Percentiles rank a stretch among this genome's conserved stretches.
Conservation (phyloP, 2,113 vertebrate genomes). For the Epinephelus lanceolatus region DNA sequence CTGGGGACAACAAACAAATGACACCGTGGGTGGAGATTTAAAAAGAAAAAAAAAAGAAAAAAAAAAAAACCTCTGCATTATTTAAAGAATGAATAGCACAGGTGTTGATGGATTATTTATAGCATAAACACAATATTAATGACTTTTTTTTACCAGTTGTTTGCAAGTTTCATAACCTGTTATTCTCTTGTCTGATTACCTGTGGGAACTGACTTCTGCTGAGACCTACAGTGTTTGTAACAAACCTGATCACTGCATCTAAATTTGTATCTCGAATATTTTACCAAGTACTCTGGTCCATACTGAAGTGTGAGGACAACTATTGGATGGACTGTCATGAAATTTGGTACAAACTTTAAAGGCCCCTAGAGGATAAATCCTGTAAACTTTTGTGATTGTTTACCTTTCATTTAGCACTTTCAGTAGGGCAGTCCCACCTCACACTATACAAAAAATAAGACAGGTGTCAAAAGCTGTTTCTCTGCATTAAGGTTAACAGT, state of each 20-base stretch:
- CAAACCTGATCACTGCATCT: not conserved
- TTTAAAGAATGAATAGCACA: not conserved
- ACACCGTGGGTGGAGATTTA: not conserved
- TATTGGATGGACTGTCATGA: not conserved
- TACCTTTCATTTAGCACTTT: not conserved
- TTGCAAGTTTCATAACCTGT: not conserved
- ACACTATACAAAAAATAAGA: not conserved
- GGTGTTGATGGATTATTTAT: constrained; percentile 5
- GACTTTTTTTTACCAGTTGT: not conserved
- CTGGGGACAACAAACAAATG: constrained; percentile 2
- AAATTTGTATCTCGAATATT: not conserved
- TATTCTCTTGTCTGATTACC: not conserved
- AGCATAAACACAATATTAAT: not conserved
- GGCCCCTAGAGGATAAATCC: not conserved
- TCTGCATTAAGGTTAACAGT: not conserved
- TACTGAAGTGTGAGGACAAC: not conserved
- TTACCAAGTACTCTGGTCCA: not conserved
- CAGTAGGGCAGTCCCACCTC: not conserved
- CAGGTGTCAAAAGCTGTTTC: not conserved
- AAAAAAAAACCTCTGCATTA: not conserved
- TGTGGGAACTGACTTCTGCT: not conserved
- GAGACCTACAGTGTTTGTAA: not conserved
- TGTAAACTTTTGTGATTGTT: not conserved
- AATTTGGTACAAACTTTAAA: not conserved
- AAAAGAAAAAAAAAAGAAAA: not conserved